These are phyloP conservation scores for Ganaspis sp. DNA, from an alignment of 1,140 invertebrate genomes.

Conservation along the genomic window DNA sequence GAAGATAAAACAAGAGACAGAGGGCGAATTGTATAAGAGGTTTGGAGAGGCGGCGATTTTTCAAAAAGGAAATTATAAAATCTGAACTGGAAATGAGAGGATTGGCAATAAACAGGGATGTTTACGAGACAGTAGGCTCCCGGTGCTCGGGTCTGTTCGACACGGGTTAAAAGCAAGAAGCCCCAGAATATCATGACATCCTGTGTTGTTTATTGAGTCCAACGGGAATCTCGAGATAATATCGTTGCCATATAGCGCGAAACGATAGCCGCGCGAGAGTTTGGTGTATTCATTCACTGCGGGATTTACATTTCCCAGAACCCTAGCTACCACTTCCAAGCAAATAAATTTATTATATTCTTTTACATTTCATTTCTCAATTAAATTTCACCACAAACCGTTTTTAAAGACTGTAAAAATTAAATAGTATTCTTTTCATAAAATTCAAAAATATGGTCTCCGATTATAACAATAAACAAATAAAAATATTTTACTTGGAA, in stretches of 20 bases:
- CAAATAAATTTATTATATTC: not conserved
- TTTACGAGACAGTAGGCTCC: conserved; percentile 69
- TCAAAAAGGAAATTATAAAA: conserved; percentile 69
- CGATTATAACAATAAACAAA: no score
- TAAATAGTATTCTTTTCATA: no score
- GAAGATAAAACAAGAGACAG: conserved; percentile 34
- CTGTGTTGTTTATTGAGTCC: conserved; percentile 71
- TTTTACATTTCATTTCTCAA: no score
- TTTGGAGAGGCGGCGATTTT: conserved; percentile 53
- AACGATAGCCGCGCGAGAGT: conserved; percentile 52
- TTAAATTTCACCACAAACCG: no score
- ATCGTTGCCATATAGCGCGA: conserved; percentile 59
- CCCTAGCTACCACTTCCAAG: not conserved
- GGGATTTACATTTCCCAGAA: not conserved
- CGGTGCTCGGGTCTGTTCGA: conserved; percentile 55
- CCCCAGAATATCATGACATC: conserved; percentile 46
- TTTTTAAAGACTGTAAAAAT: no score
- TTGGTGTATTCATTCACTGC: not conserved
- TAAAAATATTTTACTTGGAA: no score
- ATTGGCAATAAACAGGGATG: conserved; percentile 69
- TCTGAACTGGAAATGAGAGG: conserved; percentile 67
- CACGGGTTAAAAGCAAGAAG: conserved; percentile 35
- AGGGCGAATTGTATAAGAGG: conserved; percentile 25
- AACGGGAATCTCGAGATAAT: conserved; percentile 69
- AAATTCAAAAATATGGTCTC: no score